A percentile compares a stretch with the other conserved stretches of the same genome.
Evolutionary conservation across 1,140 invertebrate species (phyloP).

Genomic region (Diplogasteroides magnus): DNA sequence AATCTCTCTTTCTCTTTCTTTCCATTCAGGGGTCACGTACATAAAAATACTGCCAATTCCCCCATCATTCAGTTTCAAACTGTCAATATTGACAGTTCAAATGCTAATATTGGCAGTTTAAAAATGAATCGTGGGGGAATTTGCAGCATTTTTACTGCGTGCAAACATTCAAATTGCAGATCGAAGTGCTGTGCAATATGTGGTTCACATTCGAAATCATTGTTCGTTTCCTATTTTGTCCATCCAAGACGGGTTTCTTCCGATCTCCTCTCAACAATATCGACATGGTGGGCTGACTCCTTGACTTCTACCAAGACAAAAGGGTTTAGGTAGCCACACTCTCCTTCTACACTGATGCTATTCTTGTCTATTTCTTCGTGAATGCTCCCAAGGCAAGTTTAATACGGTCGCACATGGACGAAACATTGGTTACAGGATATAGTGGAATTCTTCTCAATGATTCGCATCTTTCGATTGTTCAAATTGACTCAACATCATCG

Average conservation of each 20-base stretch:
- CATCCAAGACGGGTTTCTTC: slow-evolving; percentile 80
- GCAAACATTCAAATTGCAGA: slow-evolving; percentile 80
- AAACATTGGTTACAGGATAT: slow-evolving; percentile 67
- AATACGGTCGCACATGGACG: neutral
- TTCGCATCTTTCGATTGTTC: slow-evolving; percentile 89
- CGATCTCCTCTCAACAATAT: slow-evolving; percentile 80
- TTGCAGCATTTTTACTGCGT: too few species aligned
- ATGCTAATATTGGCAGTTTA: slow-evolving; percentile 66
- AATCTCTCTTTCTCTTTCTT: too few species aligned
- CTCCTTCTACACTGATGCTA: slow-evolving; percentile 77
- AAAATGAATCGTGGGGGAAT: too few species aligned
- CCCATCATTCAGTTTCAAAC: too few species aligned
- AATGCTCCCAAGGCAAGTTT: slow-evolving; percentile 35
- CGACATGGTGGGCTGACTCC: slow-evolving; percentile 88
- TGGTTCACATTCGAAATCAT: slow-evolving; percentile 92
- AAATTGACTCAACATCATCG: slow-evolving; percentile 93
- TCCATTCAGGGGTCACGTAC: too few species aligned
- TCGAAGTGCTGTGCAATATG: slow-evolving; percentile 88
- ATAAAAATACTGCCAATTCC: too few species aligned
- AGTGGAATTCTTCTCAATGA: slow-evolving; percentile 95
- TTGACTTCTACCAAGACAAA: slow-evolving; percentile 79
- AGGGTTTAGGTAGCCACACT: slow-evolving; percentile 68
- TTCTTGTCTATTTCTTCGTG: slow-evolving; percentile 63
- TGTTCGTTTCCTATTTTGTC: slow-evolving; percentile 78
- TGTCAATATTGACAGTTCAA: slow-evolving; percentile 63